phyloP scores from a whole-genome alignment of 1,140 invertebrate species.

The Panagrolaimus sp. region DNA sequence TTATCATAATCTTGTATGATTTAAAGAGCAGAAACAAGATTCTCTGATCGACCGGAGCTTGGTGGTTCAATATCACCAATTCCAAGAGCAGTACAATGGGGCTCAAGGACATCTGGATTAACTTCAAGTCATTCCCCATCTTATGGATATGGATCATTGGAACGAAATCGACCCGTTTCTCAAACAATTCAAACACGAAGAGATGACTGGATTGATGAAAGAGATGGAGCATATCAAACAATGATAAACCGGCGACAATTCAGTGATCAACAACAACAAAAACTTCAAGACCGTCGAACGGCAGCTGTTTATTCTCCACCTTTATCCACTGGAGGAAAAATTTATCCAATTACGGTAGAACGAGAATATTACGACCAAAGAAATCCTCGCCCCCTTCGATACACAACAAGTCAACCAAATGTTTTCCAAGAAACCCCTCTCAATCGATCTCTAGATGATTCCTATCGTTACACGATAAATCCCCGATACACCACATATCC shows the following conservation, averaged over 20 bases:
- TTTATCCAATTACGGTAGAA: neutral
- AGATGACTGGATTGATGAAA: neutral
- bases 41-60: slow-evolving; percentile 6
- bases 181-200: neutral
- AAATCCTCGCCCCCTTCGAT: neutral
- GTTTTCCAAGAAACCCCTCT: neutral
- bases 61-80: neutral
- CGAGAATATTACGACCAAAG: slow-evolving; percentile 7
- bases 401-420: neutral
- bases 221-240: no score
- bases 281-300: no score
- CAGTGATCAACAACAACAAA: no score
- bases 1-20: neutral
- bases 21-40: slow-evolving; percentile 18
- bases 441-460: neutral
- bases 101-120: neutral
- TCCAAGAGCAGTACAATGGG: neutral
- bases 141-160: no score
- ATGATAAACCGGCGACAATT: no score
- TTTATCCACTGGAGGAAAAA: no score
- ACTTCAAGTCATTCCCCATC: no score
- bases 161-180: neutral
- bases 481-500: neutral
- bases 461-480: neutral
- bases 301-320: no score